phyloP scores from a whole-genome alignment of 1,140 invertebrate species.

The Hydropsyche tenuis region DNA sequence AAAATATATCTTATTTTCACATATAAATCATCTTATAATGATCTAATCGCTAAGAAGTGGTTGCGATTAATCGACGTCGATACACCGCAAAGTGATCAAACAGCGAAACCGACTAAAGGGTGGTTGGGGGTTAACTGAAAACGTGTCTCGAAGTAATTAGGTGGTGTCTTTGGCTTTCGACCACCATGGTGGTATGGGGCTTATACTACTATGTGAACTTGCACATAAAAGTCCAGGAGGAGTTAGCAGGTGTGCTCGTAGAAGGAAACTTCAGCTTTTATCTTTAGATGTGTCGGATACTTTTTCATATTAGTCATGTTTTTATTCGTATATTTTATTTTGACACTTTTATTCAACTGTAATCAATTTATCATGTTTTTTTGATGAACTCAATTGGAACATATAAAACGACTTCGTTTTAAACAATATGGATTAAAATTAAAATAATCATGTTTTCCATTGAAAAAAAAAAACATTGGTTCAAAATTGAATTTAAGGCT shows the following conservation, averaged over 20 bases:
- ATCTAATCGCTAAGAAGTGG: background rate
- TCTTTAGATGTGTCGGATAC: too few relatives aligned
- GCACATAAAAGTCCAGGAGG: background rate
- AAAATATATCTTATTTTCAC: background rate
- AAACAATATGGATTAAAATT: too few relatives aligned
- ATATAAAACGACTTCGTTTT: too few relatives aligned
- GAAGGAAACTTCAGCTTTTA: too few relatives aligned
- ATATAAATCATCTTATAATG: background rate
- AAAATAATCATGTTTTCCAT: too few relatives aligned
- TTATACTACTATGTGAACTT: background rate
- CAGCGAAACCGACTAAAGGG: background rate
- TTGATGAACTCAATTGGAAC: too few relatives aligned
- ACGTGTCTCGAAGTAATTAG: conserved; percentile 22
- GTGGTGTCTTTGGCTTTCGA: background rate
- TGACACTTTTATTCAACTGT: too few relatives aligned
- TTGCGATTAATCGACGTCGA: conserved; percentile 6
- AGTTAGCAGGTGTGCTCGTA: conserved; percentile 21
- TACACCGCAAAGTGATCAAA: conserved; percentile 18
- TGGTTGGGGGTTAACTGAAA: conserved; percentile 14
- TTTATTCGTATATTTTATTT: too few relatives aligned
- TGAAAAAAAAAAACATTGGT: too few relatives aligned
- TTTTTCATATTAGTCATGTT: too few relatives aligned
- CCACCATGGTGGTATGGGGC: background rate
- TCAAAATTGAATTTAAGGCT: too few relatives aligned
- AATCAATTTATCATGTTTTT: too few relatives aligned